Conservation (phyloP, 2,888 invertebrate genomes). For the Temnothorax unifasciatus region DNA sequence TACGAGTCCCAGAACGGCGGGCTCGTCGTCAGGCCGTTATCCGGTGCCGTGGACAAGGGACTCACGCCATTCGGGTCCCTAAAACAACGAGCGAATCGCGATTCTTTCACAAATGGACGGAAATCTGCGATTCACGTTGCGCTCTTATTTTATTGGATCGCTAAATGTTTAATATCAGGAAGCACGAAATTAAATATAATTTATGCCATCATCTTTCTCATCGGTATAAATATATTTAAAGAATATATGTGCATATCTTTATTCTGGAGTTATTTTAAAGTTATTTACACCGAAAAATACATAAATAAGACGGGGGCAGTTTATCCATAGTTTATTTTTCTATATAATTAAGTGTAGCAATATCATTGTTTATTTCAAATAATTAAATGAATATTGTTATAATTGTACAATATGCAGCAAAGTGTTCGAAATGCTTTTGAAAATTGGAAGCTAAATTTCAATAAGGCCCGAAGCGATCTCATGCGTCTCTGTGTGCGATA, state of each 20-base stretch:
- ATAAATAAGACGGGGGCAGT: too few relatives aligned
- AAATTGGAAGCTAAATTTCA: neutral
- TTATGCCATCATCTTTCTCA: neutral
- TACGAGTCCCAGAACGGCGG: constrained; percentile 96
- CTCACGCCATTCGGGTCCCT: constrained; percentile 90
- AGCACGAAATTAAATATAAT: neutral
- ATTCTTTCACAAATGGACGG: constrained; percentile 27
- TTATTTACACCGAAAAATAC: too few relatives aligned
- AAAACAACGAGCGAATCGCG: constrained; percentile 78
- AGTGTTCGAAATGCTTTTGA: neutral
- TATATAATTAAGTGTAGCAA: neutral
- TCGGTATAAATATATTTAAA: too few relatives aligned
- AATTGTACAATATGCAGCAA: too few relatives aligned
- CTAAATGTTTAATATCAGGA: neutral
- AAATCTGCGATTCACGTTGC: neutral
- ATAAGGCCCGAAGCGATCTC: too few relatives aligned
- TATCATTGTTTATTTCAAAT: neutral
- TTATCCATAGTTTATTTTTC: neutral
- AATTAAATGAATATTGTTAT: neutral
- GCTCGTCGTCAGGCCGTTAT: constrained; percentile 85
- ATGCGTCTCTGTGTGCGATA: neutral
- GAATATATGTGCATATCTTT: too few relatives aligned
- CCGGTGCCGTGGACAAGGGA: constrained; percentile 83
- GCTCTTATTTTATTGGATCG: neutral
- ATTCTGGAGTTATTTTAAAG: too few relatives aligned